Percentiles rank a stretch among this genome's conserved stretches.
These are phyloP conservation scores for Ferdinandea cuprea DNA, from an alignment of 2,888 invertebrate species.

Conservation along the genomic window DNA sequence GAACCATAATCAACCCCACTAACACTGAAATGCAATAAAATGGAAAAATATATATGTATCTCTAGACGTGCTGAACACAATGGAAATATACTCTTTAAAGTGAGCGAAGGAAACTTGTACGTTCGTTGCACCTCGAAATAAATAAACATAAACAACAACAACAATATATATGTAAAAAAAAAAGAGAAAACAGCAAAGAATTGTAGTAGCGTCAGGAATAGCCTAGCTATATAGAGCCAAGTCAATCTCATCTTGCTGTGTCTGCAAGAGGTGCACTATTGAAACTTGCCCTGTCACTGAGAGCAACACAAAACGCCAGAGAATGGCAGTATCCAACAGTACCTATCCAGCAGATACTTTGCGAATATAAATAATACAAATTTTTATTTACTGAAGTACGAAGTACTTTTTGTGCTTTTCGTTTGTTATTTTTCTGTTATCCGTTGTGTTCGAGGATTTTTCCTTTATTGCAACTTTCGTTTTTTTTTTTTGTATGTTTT, in stretches of 20 bases:
- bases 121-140: constrained; percentile 66
- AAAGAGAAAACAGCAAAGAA: constrained; percentile 27
- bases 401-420: constrained; percentile 61
- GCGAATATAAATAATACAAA: constrained; percentile 53
- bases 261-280: constrained; percentile 54
- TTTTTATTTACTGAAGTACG: constrained; percentile 54
- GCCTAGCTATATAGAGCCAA: constrained; percentile 20
- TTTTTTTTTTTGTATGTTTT: constrained; percentile 7
- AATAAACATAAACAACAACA: neutral
- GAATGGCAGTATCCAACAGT: constrained; percentile 6
- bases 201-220: neutral
- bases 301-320: neutral
- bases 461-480: neutral
- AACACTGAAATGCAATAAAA: constrained; percentile 49
- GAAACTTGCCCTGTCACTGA: constrained; percentile 49
- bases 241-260: constrained; percentile 41
- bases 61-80: constrained; percentile 60
- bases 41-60: constrained; percentile 31
- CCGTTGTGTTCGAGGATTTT: constrained; percentile 25
- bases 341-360: constrained; percentile 43
- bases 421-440: constrained; percentile 40
- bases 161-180: too few species aligned
- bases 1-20: constrained; percentile 39
- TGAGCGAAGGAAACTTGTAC: constrained; percentile 50
- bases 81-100: constrained; percentile 37